phyloP scores from a whole-genome alignment of 2,888 invertebrate species.

The Ernsta delagoae region DNA sequence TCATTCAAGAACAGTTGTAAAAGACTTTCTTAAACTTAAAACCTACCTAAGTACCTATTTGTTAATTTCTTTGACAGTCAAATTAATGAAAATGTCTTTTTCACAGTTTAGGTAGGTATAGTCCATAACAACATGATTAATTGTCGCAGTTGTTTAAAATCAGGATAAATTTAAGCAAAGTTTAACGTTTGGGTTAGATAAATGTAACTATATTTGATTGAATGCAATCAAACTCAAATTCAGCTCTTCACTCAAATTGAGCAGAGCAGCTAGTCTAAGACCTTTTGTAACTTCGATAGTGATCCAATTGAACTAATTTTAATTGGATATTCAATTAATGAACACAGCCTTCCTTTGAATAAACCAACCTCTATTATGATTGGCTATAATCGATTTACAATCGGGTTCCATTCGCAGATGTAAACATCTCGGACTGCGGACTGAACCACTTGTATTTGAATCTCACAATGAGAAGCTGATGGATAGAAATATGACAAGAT shows the following conservation, averaged over 20 bases:
- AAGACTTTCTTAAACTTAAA: not conserved
- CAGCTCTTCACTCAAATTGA: not conserved
- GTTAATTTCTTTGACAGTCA: not conserved
- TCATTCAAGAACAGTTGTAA: not conserved
- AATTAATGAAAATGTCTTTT: not conserved
- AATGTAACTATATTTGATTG: not conserved
- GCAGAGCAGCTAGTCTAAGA: not conserved
- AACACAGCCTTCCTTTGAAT: constrained; percentile 21
- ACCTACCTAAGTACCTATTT: not conserved
- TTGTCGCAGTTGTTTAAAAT: too few relatives aligned
- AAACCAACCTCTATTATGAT: constrained; percentile 24
- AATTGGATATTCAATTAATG: constrained; percentile 23
- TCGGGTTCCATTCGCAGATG: not conserved
- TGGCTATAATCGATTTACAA: constrained; percentile 28
- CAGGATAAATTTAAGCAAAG: too few relatives aligned
- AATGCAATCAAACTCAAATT: not conserved
- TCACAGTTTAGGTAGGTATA: too few relatives aligned
- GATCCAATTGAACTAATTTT: constrained; percentile 4
- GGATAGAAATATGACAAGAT: not conserved
- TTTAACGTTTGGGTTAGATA: too few relatives aligned
- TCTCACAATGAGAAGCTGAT: not conserved
- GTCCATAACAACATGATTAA: too few relatives aligned
- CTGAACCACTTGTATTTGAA: not conserved
- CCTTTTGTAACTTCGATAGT: not conserved
- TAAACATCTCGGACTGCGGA: constrained; percentile 13